These are phyloP conservation scores for Acanthopleura granulata DNA, from an alignment of 2,888 invertebrate genomes.

Conservation along the genomic window DNA sequence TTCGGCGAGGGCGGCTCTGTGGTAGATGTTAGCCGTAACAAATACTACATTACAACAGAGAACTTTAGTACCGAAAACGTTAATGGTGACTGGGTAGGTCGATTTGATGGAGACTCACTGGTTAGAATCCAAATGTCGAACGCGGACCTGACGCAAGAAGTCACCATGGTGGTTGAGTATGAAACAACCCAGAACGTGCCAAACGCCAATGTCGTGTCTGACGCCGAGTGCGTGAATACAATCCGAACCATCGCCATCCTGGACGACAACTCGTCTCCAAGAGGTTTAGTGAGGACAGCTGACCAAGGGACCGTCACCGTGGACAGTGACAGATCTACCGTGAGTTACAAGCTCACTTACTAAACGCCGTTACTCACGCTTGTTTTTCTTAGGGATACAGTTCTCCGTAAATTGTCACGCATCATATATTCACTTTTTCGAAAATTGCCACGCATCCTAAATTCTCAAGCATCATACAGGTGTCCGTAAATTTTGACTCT, in stretches of 20 bases:
- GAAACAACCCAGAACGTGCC: not conserved
- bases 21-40: not conserved
- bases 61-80: not conserved
- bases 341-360: too few relatives aligned
- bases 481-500: too few relatives aligned
- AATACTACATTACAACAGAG: not conserved
- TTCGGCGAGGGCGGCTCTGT: not conserved
- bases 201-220: conserved; percentile 4
- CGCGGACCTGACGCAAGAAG: not conserved
- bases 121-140: not conserved
- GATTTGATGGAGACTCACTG: not conserved
- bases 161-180: not conserved
- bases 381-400: too few relatives aligned
- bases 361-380: too few relatives aligned
- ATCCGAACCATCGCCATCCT: not conserved
- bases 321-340: not conserved
- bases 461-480: too few relatives aligned
- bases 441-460: too few relatives aligned
- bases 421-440: too few relatives aligned
- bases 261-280: not conserved
- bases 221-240: not conserved
- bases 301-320: not conserved
- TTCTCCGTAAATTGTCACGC: too few relatives aligned
- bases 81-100: not conserved
- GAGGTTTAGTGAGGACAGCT: not conserved